phyloP scores from a whole-genome alignment of 53 echinoderm and acorn worm genomes.

The Echinarachnius parma region DNA sequence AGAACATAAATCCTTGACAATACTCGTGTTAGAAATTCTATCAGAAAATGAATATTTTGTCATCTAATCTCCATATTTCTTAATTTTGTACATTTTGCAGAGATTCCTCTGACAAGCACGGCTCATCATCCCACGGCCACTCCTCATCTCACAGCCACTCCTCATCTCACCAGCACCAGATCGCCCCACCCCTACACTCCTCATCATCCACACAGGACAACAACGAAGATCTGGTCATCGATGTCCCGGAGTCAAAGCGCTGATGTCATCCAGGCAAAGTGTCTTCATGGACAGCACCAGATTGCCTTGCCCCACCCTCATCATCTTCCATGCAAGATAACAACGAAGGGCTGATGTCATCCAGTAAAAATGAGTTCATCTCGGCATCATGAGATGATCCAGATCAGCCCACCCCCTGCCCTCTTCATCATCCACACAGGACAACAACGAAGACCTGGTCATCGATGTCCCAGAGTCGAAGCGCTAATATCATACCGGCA shows the following conservation, averaged over 20 bases:
- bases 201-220: slow-evolving; percentile 18
- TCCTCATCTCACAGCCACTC: no score
- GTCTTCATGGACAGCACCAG: no score
- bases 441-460: slow-evolving; percentile 38
- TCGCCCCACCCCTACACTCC: slow-evolving; percentile 25
- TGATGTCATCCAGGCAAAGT: no score
- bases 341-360: no score
- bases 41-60: no score
- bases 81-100: neutral
- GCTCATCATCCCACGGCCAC: neutral
- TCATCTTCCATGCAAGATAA: no score
- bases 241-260: slow-evolving; percentile 24
- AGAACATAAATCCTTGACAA: no score
- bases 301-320: no score
- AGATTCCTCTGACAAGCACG: slow-evolving; percentile 31
- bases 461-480: slow-evolving; percentile 29
- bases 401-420: slow-evolving; percentile 31
- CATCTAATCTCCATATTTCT: neutral
- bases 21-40: no score
- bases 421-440: slow-evolving; percentile 18
- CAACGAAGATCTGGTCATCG: slow-evolving; percentile 38
- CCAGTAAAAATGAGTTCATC: no score
- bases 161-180: slow-evolving; percentile 15
- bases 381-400: slow-evolving; percentile 8
- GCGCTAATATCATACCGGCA: no score